These are phyloP conservation scores for Trilocha varians DNA, from an alignment of 2,888 invertebrate species.

Conservation along the genomic window DNA sequence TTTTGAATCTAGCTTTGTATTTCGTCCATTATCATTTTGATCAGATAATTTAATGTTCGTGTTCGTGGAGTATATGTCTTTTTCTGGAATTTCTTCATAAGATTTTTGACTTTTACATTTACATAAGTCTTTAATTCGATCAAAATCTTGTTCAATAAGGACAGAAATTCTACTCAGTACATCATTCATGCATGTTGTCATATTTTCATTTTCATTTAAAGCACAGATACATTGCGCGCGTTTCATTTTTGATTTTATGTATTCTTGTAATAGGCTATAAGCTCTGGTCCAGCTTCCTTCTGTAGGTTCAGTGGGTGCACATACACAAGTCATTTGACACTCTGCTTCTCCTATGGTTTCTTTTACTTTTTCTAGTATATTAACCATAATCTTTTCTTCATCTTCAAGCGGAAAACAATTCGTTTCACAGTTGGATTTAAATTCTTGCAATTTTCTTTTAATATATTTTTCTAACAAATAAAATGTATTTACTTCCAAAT, in stretches of 20 bases:
- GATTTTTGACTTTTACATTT: slow-evolving; percentile 20
- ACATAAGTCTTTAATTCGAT: slow-evolving; percentile 42
- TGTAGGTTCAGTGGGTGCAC: slow-evolving; percentile 18
- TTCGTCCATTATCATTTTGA: too few relatives aligned
- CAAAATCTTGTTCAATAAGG: slow-evolving; percentile 55
- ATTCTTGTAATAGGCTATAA: slow-evolving; percentile 53
- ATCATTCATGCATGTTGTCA: slow-evolving; percentile 24
- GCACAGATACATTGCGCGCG: slow-evolving; percentile 44
- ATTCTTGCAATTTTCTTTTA: slow-evolving; percentile 39
- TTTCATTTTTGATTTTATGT: slow-evolving; percentile 56
- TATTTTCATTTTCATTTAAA: slow-evolving; percentile 20
- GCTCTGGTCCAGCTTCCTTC: slow-evolving; percentile 55
- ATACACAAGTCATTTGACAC: slow-evolving; percentile 35
- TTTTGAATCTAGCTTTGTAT: too few relatives aligned
- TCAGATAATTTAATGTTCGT: not conserved
- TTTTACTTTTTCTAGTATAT: slow-evolving; percentile 43
- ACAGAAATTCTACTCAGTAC: slow-evolving; percentile 43
- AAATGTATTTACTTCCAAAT: slow-evolving; percentile 56
- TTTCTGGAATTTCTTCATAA: slow-evolving; percentile 24
- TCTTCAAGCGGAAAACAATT: slow-evolving; percentile 33
- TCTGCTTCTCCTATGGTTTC: slow-evolving; percentile 43
- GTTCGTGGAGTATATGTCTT: slow-evolving; percentile 16
- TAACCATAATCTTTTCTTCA: slow-evolving; percentile 37
- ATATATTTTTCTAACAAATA: slow-evolving; percentile 49
- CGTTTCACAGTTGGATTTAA: slow-evolving; percentile 31